Conservation (phyloP, 2,888 invertebrate genomes). For the Drosophila gaucha region DNA sequence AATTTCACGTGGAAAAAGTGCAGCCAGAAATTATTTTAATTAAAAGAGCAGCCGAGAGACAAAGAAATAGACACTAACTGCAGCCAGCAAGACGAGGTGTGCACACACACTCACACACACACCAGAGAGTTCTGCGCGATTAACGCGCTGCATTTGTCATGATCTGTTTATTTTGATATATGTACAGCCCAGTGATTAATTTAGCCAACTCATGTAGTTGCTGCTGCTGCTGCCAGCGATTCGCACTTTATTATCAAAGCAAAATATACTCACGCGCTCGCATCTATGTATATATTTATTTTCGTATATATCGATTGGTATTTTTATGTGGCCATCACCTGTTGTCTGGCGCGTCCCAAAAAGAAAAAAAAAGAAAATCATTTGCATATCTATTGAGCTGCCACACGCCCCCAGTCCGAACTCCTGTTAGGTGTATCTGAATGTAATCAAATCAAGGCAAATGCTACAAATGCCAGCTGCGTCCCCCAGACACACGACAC, state of each 20-base stretch:
- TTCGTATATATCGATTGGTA: constrained; percentile 49
- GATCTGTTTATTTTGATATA: constrained; percentile 77
- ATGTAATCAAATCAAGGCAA: constrained; percentile 75
- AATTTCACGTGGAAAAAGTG: constrained; percentile 77
- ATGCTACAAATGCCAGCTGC: constrained; percentile 61
- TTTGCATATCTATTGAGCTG: constrained; percentile 67
- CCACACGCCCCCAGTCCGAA: constrained; percentile 10
- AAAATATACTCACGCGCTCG: no score
- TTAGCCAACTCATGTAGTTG: constrained; percentile 42
- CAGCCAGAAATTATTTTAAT: constrained; percentile 74
- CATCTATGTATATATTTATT: neutral
- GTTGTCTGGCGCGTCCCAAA: constrained; percentile 49
- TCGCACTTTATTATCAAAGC: constrained; percentile 63
- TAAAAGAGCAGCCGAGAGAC: constrained; percentile 47
- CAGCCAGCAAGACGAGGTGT: constrained; percentile 47
- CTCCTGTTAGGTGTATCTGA: constrained; percentile 53
- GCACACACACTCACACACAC: no score
- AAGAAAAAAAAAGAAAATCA: constrained; percentile 25
- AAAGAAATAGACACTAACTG: constrained; percentile 16
- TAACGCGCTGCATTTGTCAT: constrained; percentile 73
- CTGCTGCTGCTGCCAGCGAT: constrained; percentile 39
- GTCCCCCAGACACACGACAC: constrained; percentile 50
- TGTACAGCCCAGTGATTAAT: constrained; percentile 62
- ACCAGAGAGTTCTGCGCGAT: constrained; percentile 63
- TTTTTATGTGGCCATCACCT: constrained; percentile 71